A percentile compares a stretch with the other conserved stretches of the same genome.
Evolutionary conservation across 2,113 vertebrate species (phyloP).

Genomic region (Oreochromis tanganicae): DNA sequence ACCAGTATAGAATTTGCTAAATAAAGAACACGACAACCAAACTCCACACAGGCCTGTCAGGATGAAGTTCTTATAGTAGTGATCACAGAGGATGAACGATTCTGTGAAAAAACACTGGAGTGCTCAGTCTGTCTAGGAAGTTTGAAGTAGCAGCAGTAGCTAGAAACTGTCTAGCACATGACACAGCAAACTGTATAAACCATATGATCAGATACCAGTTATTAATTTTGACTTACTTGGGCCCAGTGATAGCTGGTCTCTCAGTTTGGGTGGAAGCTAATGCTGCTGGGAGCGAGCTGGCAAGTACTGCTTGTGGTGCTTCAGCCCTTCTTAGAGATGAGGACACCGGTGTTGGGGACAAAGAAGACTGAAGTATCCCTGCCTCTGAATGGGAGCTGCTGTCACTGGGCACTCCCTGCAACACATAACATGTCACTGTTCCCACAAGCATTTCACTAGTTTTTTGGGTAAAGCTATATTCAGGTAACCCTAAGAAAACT

Average conservation of each 20-base stretch:
- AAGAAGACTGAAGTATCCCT: neutral
- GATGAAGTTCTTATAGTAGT: neutral
- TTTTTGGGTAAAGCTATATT: neutral
- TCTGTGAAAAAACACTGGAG: neutral
- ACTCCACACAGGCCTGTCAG: too few species aligned
- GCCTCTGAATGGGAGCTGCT: conserved; percentile 25
- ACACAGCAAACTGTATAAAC: neutral
- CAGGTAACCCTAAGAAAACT: neutral
- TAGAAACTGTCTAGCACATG: neutral
- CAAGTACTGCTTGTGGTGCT: conserved; percentile 42
- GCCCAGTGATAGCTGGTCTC: conserved; percentile 28
- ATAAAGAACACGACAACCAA: too few species aligned
- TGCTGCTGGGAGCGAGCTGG: conserved; percentile 22
- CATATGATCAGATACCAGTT: accelerated
- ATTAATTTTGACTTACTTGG: conserved; percentile 39
- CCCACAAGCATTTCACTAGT: neutral
- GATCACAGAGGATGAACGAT: neutral
- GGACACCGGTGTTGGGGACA: neutral
- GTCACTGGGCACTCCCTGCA: conserved; percentile 47
- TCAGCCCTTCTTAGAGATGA: neutral
- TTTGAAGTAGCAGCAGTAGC: neutral
- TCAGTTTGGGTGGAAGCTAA: conserved; percentile 56
- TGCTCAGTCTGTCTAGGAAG: neutral
- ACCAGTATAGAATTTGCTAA: too few species aligned
- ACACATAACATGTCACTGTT: neutral